Percentiles rank a stretch among this genome's conserved stretches.
phyloP scores from a whole-genome alignment of 2,797 vertebrate genomes.

The Synaphobranchus kaupii region DNA sequence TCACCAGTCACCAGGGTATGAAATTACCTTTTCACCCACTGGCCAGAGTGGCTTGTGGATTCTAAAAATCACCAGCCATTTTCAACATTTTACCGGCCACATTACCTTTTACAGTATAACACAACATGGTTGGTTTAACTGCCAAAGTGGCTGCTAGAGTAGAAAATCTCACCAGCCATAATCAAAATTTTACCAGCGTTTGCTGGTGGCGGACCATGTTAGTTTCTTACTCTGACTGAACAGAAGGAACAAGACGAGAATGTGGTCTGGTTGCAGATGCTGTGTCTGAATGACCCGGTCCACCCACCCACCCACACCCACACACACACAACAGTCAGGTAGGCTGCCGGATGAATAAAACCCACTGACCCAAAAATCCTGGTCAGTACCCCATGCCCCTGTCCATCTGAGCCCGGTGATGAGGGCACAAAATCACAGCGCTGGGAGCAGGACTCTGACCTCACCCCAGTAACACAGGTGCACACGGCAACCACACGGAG shows the following conservation, averaged over 20 bases:
- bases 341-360: neutral
- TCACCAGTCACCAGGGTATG: too few species aligned
- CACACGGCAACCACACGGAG: neutral
- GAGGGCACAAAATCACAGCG: neutral
- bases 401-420: neutral
- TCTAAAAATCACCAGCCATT: too few species aligned
- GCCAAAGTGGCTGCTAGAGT: too few species aligned
- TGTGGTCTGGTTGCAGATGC: neutral
- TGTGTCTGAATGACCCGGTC: neutral
- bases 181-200: too few species aligned
- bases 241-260: neutral
- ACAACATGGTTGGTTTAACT: too few species aligned
- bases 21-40: too few species aligned
- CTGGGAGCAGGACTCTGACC: neutral
- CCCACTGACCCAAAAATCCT: neutral
- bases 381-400: neutral
- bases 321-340: neutral
- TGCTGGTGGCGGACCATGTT: too few species aligned
- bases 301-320: neutral
- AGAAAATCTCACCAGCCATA: too few species aligned
- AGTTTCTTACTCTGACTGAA: neutral
- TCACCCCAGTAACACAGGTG: neutral
- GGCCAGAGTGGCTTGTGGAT: too few species aligned
- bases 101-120: too few species aligned
- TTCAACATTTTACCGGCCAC: too few species aligned